Conservation (phyloP, 2,797 vertebrate species). For the Lepus oiostolus region DNA sequence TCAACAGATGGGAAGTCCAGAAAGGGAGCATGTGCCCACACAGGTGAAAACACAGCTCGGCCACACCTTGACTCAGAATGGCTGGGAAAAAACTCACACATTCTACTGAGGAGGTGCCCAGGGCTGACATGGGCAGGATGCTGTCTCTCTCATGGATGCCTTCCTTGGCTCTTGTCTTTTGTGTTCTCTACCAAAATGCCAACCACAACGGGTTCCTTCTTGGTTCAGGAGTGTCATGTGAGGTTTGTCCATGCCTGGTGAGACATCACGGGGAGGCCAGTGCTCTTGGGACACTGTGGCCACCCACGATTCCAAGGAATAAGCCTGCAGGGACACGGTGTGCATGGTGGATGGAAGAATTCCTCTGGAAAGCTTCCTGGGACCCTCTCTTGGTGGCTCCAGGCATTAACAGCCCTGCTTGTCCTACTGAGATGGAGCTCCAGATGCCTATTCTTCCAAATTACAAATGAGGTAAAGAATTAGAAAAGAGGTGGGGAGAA, state of each 20-base stretch:
- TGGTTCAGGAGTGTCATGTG: not conserved
- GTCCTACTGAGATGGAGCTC: not conserved
- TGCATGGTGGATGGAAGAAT: accelerated
- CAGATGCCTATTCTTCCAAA: not conserved
- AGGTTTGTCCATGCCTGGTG: not conserved
- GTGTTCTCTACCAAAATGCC: not conserved
- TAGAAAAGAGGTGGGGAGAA: not conserved
- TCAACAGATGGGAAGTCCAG: not conserved
- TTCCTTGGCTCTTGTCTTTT: not conserved
- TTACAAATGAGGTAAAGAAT: not conserved
- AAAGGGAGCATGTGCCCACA: not conserved
- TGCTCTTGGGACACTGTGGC: not conserved
- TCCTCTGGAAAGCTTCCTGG: not conserved
- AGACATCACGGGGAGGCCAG: not conserved
- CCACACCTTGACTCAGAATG: accelerated
- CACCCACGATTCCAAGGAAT: not conserved
- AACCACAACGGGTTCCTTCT: not conserved
- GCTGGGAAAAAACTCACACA: not conserved
- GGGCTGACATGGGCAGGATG: accelerated
- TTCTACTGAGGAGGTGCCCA: not conserved
- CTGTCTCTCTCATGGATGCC: not conserved
- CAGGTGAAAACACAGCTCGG: not conserved
- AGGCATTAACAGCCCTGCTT: not conserved
- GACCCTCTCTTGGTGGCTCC: not conserved
- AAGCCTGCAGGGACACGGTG: too few relatives aligned